Conservation (phyloP, 1,140 invertebrate genomes). For the Bactericera cockerelli region DNA sequence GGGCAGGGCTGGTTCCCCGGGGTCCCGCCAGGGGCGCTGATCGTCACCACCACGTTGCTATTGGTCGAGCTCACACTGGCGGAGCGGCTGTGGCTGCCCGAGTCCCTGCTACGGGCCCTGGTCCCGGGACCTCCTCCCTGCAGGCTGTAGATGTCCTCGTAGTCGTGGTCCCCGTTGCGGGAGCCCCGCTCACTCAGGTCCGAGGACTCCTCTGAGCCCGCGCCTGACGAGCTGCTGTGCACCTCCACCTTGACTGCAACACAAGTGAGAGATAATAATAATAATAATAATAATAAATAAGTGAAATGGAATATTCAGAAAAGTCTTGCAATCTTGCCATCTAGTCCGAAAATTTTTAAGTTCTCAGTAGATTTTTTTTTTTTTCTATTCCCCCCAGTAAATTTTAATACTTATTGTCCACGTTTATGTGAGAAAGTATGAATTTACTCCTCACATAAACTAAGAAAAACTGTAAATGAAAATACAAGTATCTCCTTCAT, state of each 20-base stretch:
- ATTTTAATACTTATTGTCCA: too few relatives aligned
- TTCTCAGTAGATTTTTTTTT: too few relatives aligned
- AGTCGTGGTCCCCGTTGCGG: constrained; percentile 42
- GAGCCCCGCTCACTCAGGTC: constrained; percentile 21
- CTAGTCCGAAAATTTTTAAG: too few relatives aligned
- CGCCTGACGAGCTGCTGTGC: constrained; percentile 38
- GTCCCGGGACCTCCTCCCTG: constrained; percentile 25
- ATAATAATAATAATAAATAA: constrained; percentile 10
- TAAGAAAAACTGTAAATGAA: too few relatives aligned
- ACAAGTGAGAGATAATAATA: constrained; percentile 18
- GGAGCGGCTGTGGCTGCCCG: constrained; percentile 48
- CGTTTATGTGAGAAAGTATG: too few relatives aligned
- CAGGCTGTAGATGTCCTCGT: constrained; percentile 55
- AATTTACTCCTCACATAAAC: too few relatives aligned
- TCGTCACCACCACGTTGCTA: constrained; percentile 28
- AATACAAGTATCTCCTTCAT: too few relatives aligned
- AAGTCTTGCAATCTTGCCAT: too few relatives aligned
- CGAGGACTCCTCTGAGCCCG: constrained; percentile 40
- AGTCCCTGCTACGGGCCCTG: constrained; percentile 38
- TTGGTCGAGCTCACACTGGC: constrained; percentile 37
- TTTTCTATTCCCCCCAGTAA: too few relatives aligned
- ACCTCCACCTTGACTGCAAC: constrained; percentile 47
- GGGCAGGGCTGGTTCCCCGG: neutral
- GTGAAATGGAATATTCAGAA: too few relatives aligned
- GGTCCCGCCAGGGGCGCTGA: neutral